A percentile compares a stretch with the other conserved stretches of the same genome.
Evolutionary conservation across 1,140 invertebrate species (phyloP).

Genomic region (Eriosoma lanigerum): DNA sequence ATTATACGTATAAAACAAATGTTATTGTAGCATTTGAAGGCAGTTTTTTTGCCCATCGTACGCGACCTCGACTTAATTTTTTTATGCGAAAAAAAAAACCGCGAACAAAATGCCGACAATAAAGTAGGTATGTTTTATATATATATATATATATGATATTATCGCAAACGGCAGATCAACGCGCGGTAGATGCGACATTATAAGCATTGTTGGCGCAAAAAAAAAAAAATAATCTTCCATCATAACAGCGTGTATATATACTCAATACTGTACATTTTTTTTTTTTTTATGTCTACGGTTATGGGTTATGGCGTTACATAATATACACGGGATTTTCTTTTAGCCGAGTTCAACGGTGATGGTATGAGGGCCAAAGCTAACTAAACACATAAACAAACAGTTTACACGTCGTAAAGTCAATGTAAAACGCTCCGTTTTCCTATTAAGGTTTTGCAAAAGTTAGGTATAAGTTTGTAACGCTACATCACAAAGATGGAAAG

Average conservation of each 20-base stretch:
- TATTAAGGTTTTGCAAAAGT: neutral
- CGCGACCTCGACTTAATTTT: no score
- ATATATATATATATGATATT: neutral
- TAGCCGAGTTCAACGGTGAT: neutral
- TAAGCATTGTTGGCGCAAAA: neutral
- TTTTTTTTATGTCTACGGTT: neutral
- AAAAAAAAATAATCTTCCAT: no score
- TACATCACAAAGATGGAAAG: neutral
- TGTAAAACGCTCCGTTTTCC: slow-evolving; percentile 22
- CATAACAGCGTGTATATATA: neutral
- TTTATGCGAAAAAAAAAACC: no score
- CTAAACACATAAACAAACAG: slow-evolving; percentile 12
- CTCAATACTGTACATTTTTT: no score
- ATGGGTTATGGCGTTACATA: neutral
- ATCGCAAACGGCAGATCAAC: neutral
- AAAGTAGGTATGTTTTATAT: neutral
- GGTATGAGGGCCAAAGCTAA: neutral
- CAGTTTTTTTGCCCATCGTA: no score
- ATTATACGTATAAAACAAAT: no score
- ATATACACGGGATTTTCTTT: neutral
- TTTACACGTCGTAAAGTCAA: slow-evolving; percentile 26
- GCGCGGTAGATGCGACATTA: neutral
- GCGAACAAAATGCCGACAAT: neutral
- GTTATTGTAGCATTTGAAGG: no score
- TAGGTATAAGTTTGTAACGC: no score